Conservation (phyloP, 1,140 invertebrate species). For the Planococcus citri region DNA sequence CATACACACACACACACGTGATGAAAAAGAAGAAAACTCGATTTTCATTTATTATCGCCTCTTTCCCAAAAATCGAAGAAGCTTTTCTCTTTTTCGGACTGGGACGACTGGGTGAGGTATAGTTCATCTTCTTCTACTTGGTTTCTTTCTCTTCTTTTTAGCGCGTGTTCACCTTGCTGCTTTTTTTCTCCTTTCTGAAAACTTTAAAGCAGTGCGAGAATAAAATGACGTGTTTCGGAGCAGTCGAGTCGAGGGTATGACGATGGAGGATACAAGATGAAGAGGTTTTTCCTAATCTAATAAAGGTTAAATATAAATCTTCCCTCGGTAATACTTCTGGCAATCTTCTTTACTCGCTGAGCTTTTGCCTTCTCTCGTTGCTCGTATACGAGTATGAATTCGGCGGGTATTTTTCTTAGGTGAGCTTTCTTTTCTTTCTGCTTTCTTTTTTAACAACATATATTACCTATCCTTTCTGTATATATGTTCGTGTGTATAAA, state of each 20-base stretch:
- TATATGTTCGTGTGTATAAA: not conserved
- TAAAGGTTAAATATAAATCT: conserved; percentile 8
- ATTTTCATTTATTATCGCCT: conserved; percentile 18
- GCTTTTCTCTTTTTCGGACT: not conserved
- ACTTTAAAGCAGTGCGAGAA: not conserved
- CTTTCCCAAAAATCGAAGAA: not conserved
- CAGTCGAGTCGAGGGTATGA: too few species aligned
- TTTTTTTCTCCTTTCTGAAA: not conserved
- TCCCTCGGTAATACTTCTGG: conserved; percentile 5
- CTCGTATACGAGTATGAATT: too few species aligned
- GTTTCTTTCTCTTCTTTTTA: not conserved
- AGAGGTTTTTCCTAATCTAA: conserved; percentile 7
- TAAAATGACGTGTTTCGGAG: not conserved
- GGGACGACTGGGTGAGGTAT: not conserved
- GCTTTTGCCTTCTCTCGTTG: not conserved
- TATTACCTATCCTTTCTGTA: too few species aligned
- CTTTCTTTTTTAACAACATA: too few species aligned
- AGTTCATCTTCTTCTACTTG: not conserved
- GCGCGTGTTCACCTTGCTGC: not conserved
- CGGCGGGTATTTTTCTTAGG: too few species aligned
- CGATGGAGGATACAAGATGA: not conserved
- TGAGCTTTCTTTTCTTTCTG: too few species aligned
- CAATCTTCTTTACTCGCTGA: not conserved
- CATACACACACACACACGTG: not conserved
- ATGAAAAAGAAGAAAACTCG: not conserved